Conservation (phyloP, 2,113 vertebrate genomes). For the Ictalurus furcatus region DNA sequence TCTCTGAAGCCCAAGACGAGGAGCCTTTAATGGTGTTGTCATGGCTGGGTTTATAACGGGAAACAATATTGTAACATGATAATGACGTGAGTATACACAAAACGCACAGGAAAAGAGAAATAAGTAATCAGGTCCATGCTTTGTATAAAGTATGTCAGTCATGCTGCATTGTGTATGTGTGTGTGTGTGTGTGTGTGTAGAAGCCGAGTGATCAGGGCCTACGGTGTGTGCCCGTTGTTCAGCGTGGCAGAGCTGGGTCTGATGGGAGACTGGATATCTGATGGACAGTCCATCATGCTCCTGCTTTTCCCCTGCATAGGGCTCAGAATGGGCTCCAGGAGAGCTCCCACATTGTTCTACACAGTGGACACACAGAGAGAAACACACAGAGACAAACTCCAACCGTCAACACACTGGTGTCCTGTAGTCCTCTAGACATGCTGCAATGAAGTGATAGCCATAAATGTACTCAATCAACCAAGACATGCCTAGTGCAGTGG, state of each 20-base stretch:
- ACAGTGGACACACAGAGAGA: constrained; percentile 8
- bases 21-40: constrained; percentile 80
- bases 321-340: constrained; percentile 73
- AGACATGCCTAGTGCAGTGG: not conserved
- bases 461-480: not conserved
- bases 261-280: constrained; percentile 74
- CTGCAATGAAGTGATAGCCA: not conserved
- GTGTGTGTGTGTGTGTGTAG: not conserved
- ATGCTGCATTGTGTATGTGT: not conserved
- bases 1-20: constrained; percentile 83
- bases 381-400: not conserved
- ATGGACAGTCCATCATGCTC: constrained; percentile 76
- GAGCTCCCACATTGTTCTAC: constrained; percentile 72
- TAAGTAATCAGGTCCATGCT: not conserved
- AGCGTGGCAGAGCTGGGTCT: constrained; percentile 81
- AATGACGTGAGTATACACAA: constrained; percentile 12
- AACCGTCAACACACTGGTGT: not conserved
- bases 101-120: not conserved
- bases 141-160: not conserved
- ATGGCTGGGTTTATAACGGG: constrained; percentile 63
- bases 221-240: constrained; percentile 87
- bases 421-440: not conserved
- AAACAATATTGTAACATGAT: constrained; percentile 3
- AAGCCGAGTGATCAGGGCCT: constrained; percentile 64
- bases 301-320: constrained; percentile 77